Evolutionary conservation across 2,113 vertebrate genomes (phyloP), one percentile per base, ranked within the genome.

Genomic region (Rana temporaria): DNA sequence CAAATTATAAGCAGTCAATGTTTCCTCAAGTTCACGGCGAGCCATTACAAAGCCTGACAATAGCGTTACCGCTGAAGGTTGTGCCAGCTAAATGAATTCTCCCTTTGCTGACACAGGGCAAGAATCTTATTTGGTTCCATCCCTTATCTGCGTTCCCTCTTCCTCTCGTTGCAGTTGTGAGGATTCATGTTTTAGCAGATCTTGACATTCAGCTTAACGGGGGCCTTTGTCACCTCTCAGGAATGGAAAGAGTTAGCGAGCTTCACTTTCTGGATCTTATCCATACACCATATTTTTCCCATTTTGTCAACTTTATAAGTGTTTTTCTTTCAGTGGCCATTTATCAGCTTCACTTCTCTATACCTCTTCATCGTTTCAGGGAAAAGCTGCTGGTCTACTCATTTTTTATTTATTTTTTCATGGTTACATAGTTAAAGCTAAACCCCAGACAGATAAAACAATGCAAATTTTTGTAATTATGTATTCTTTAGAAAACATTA

Each of bases 11-110:
- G 80, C 83, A 88, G 87, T 84, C 85, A 89, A 84, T 86, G 87
- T 81, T 89, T 90, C 91, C 90, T 89, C 88, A 90, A 90, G 88
- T 89, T 90, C 87, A 88, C 86, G 86, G 85, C 84, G 88, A 87
- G 84, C 88, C 86, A 87, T 89, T 88, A 86, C 86, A 90, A 87
- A 81, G 70, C 16, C 87, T 89, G 70, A 75, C 82, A 64, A 12
- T 76, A 68, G 84, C 86, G 87, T 38, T 86, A 65, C 81, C 32
- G 22, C 24, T 63, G 81, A 53, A 87, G 11, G 74, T 2, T 1
- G 30, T 85, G 64, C 81, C 18, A 18, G 70, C 82, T 88, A 79
- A 85, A 84, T 81, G 84, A 86, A 86, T 86, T 85, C 26, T 64
- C 52, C 63, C 1, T 17, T 20, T 85, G 34, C 32, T 86, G 79